Base-by-base conservation (phyloP, 2,797 vertebrate species). In the Phoeniculus purpureus region DNA sequence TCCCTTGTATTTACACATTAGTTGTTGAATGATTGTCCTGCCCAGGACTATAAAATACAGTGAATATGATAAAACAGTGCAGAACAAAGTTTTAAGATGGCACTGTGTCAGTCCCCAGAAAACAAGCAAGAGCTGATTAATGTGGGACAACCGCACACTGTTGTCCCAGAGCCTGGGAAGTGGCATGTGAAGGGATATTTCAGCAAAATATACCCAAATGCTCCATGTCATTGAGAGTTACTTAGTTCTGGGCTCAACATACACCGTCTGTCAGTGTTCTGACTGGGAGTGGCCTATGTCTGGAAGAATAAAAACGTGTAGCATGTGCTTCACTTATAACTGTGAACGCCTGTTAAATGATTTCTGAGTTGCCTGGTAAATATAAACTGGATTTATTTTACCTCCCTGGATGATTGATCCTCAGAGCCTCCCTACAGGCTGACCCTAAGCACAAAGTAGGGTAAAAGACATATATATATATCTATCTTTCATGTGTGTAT, bases 341-440 rank as follows among this genome's bases (percentile, higher is more conserved):
- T n/a, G 26, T 58, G 48, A 50, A 56, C 43, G 55, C 18, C 26
- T 37, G 18, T 65, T 77, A 78, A 43, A 59, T 27, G 1, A 18
- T 64, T 61, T 65, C 17, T 31, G 71, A 48, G 48, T 29, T 52
- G 23, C 18, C 31, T 54, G 7, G 27, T 77, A 48, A 90, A 54
- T 58, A 76, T 29, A 50, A 60, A 47, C 48, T 15, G 12, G 25
- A 18, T 76, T 86, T 83, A n/a, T 65, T 68, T 83, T 60, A 17
- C 56, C 26, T 66, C 21, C 23, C 12, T 15, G 10, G 17, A 9
- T 21, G 40, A 40, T 2, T 61, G 55, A 66, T 79, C 29, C 40
- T 48, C 0, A 1, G 40, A 56, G 15, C 12, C 16, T 64, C 32
- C 47, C 32, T 45, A 6, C 0, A 0, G 56, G 16, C 60, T 79